Base-by-base conservation (phyloP, 64 coral and sea anemone species). In the Pachyseris speciosa region DNA sequence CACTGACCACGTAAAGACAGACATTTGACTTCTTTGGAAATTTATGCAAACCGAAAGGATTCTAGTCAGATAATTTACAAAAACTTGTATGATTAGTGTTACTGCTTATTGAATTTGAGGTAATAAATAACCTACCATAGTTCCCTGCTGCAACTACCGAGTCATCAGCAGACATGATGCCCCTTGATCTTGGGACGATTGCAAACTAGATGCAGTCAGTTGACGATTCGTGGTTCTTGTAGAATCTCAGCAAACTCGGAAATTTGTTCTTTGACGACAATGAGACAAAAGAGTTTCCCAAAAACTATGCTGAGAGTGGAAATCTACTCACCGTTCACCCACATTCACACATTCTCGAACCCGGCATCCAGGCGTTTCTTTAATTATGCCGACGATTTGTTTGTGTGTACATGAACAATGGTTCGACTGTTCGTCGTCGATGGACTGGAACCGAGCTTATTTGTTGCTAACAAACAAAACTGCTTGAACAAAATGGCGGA, bases 391-490 rank as follows among this genome's bases (percentile, higher is more conserved):
- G 4, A 33, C 30, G 17, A 34, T 69, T 58, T 4, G 12, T 16
- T 13, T 53, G 0, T 26, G 16, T 20, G 69, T 78, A 52, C 45
- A 52, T 52, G 42, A 50, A 2, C 0, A 7, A 15, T 27, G 20
- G 12, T 29, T 34, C 5, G 0, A 3, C 0, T 13, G 2, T 1
- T 57, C 0, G 28, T 26, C 75, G 76, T 19, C 20, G 31, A 32
- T 36, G 63, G 77, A 39, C 77, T 81, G 77, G 77, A 52, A 13
- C 10, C 9, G 1, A 81, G 29, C 13, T 67, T 19, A 20, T n/a
- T n/a, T 90, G 88, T 90, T 90, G 88, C 88, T 81, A 90, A 76
- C 77, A 81, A 89, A 89, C 87, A 89, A 90, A 92, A 34, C 52
- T 61, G 28, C 7, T 36, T 22, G 45, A 47, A 73, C 44, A 74